A percentile compares a stretch with the other conserved stretches of the same genome.
These are phyloP conservation scores for Andrena camellia DNA, from an alignment of 2,888 invertebrate species.

Conservation along the genomic window DNA sequence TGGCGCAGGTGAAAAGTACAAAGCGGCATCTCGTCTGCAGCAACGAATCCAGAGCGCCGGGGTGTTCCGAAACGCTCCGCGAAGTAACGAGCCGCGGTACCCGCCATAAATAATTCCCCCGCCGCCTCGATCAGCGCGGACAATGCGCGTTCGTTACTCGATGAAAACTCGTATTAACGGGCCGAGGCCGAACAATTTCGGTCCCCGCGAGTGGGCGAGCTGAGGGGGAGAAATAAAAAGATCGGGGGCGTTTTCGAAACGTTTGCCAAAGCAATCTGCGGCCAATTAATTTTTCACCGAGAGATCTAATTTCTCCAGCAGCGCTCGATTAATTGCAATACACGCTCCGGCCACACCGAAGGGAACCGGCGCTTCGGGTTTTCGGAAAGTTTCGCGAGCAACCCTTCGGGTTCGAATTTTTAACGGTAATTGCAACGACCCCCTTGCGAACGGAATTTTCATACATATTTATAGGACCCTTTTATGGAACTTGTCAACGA, in stretches of 20 bases:
- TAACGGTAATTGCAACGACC: not conserved
- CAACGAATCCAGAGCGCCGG: not conserved
- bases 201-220: not conserved
- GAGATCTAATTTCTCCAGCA: no score
- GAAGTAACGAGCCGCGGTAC: not conserved
- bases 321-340: no score
- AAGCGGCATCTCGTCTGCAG: slow-evolving; percentile 5
- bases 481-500: not conserved
- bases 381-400: not conserved
- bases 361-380: not conserved
- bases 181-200: not conserved
- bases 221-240: slow-evolving; percentile 1
- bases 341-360: no score
- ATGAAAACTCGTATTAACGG: slow-evolving; percentile 1
- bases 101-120: slow-evolving; percentile 16
- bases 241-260: not conserved
- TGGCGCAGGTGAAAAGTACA: slow-evolving; percentile 5
- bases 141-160: slow-evolving; percentile 18
- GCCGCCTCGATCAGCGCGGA: slow-evolving; percentile 19
- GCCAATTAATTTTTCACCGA: no score
- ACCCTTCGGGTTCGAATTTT: not conserved
- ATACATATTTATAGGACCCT: not conserved
- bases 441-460: not conserved
- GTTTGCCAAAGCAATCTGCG: no score
- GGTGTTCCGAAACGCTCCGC: not conserved